phyloP scores from a whole-genome alignment of 2,113 vertebrate genomes.

The Boulengeromyrus knoepffleri region DNA sequence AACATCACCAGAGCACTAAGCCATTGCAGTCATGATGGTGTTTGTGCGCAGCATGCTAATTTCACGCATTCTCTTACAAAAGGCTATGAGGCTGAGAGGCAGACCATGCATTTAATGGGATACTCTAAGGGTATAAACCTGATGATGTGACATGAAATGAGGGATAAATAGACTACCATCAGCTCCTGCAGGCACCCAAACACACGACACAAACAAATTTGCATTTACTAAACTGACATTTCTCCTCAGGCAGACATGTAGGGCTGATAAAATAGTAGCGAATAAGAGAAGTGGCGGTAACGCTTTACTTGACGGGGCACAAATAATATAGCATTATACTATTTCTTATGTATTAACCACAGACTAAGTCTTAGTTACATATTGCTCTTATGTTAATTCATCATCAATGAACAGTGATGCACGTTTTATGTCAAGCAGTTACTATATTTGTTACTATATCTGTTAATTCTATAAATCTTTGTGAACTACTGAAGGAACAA shows the following conservation, averaged over 20 bases:
- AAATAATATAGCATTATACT: neutral
- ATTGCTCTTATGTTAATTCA: neutral
- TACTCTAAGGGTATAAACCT: neutral
- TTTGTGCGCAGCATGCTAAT: neutral
- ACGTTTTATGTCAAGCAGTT: neutral
- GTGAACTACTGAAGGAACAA: neutral
- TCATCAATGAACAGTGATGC: neutral
- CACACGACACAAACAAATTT: neutral
- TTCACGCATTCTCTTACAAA: neutral
- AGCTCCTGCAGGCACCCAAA: neutral
- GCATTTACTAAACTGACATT: neutral
- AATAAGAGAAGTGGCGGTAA: neutral
- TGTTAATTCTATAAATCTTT: neutral
- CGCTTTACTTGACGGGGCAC: neutral
- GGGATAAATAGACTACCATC: neutral
- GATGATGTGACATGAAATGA: neutral
- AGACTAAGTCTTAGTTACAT: neutral
- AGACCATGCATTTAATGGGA: neutral
- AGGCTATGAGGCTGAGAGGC: neutral
- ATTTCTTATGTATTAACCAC: neutral
- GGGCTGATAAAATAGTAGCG: neutral
- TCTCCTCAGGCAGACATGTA: neutral
- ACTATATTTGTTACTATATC: neutral
- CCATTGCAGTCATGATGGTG: neutral
- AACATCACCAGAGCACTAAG: neutral